Base-by-base conservation (phyloP, 2,113 vertebrate genomes). In the Acinonyx jubatus region DNA sequence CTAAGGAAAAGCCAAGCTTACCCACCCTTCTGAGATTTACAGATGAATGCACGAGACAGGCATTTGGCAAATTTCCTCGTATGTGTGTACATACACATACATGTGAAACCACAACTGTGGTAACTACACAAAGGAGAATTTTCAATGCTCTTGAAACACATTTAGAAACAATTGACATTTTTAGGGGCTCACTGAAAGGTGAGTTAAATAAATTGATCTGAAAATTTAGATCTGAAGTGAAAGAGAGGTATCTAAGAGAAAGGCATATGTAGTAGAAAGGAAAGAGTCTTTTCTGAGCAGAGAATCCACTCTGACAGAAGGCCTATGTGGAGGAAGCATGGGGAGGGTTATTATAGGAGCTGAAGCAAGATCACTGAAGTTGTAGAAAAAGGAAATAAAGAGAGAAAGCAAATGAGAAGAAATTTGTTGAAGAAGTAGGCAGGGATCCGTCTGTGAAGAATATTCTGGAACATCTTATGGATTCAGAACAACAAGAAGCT, bases 221-320 rank as follows among this genome's bases (percentile, higher is more conserved):
- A 89, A 85, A 68, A 68, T 50, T 85, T 86, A 16, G 9, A 50
- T 61, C 13, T 41, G 57, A 85, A 92, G 16, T 16, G 85, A 82
- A 14, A 89, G 19, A 52, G 45, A 73, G 0, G 9, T 81, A 80
- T n/a, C 45, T 84, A 76, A 86, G 9, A 76, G 19, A 90, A 36
- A 73, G 33, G 0, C 25, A 0, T 78, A 5, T 50, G 0, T 23
- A 33, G 0, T 25, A 36, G 4, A 18, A 68, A 83, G 7, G 14
- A 94, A 89, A 68, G 23, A 0, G 0, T 63, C 16, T 19, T 57
- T 66, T 41, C 11, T 50, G 23, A 41, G 25, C 31, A 48, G 7
- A 5, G 2, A 52, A 73, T 55, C 82, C 50, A 55, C 18, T 83
- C 9, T 45, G 11, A 78, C 36, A 66, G 52, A 89, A 61, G 27